These are phyloP conservation scores for Theretra japonica DNA, from an alignment of 2,888 invertebrate species.

Conservation along the genomic window DNA sequence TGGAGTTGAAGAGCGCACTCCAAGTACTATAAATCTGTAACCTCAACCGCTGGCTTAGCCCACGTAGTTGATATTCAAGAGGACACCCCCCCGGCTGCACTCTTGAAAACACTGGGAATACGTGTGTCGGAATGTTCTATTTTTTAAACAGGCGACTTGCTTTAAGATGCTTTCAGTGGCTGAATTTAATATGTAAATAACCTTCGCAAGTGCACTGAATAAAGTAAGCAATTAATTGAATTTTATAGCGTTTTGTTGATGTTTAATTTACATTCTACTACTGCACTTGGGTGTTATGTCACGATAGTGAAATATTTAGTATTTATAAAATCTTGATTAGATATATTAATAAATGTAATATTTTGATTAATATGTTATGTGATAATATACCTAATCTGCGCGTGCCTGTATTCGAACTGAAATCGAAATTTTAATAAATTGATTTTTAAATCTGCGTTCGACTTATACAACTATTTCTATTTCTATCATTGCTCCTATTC, in stretches of 20 bases:
- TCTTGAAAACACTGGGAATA: slow-evolving; percentile 40
- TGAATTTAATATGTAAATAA: neutral
- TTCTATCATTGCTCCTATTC: neutral
- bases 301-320: too few relatives aligned
- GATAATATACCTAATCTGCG: too few relatives aligned
- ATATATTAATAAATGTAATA: too few relatives aligned
- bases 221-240: too few relatives aligned
- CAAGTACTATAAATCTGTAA: slow-evolving; percentile 56
- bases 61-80: slow-evolving; percentile 49
- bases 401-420: too few relatives aligned
- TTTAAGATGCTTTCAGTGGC: slow-evolving; percentile 4
- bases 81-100: slow-evolving; percentile 37
- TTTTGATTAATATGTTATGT: too few relatives aligned
- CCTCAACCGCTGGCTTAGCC: slow-evolving; percentile 44
- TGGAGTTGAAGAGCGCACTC: slow-evolving; percentile 40
- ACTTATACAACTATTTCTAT: neutral
- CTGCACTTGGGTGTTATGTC: too few relatives aligned
- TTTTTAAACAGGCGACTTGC: slow-evolving; percentile 7
- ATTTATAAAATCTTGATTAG: too few relatives aligned
- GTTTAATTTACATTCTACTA: too few relatives aligned
- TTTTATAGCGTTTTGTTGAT: too few relatives aligned
- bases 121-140: slow-evolving; percentile 30
- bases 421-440: too few relatives aligned
- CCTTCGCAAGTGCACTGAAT: too few relatives aligned
- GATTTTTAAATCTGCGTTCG: neutral